Conservation (phyloP, 2,113 vertebrate genomes). For the Macrotis lagotis region DNA sequence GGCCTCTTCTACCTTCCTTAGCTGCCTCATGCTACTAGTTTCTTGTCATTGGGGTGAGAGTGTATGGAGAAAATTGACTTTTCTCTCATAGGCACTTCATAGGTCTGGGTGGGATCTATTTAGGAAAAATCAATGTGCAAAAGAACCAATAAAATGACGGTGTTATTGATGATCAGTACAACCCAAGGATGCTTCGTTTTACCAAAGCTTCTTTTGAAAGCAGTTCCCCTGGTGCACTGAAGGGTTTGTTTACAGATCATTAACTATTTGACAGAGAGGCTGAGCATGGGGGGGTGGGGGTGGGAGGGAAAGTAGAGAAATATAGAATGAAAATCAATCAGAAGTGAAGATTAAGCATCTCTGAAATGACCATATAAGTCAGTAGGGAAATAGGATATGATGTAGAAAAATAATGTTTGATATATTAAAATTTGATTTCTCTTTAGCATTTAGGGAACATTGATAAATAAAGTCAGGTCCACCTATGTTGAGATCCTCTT, state of each 20-base stretch:
- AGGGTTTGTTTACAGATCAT: constrained; percentile 2
- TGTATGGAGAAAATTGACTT: neutral
- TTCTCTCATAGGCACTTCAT: neutral
- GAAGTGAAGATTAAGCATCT: neutral
- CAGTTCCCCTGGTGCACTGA: neutral
- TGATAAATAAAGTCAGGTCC: neutral
- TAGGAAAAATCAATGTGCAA: neutral
- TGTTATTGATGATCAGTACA: neutral
- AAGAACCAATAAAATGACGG: neutral
- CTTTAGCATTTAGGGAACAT: neutral
- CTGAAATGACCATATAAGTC: neutral
- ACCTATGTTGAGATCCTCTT: neutral
- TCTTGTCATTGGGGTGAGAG: neutral
- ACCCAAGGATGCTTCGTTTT: neutral
- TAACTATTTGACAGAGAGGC: constrained; percentile 1
- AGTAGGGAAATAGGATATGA: neutral
- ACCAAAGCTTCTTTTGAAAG: neutral
- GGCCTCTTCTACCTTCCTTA: neutral
- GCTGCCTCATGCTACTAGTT: neutral
- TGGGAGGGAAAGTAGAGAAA: neutral
- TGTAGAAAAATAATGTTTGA: neutral
- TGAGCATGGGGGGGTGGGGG: neutral
- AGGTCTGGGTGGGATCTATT: neutral
- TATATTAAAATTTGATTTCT: neutral
- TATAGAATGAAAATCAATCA: neutral